These are phyloP conservation scores for Meriones psammophilus DNA, from an alignment of 2,797 vertebrate genomes.

Conservation along the genomic window DNA sequence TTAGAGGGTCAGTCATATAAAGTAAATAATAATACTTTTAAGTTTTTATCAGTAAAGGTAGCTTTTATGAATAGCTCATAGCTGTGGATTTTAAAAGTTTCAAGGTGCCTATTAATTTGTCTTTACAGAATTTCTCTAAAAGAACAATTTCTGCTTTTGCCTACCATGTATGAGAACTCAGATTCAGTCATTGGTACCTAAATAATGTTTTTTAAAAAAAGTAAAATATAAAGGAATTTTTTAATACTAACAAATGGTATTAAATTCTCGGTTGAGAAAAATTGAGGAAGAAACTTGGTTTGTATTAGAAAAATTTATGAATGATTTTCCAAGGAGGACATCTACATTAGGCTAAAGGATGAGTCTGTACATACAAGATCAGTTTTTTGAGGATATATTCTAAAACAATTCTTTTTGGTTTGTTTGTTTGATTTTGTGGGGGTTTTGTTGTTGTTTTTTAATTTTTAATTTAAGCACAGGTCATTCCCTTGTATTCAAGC, in stretches of 20 bases:
- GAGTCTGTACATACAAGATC: background rate
- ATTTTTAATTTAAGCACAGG: too few relatives aligned
- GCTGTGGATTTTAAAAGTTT: conserved; percentile 43
- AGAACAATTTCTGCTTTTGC: background rate
- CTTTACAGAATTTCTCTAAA: conserved; percentile 18
- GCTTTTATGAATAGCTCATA: conserved; percentile 56
- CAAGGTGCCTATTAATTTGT: conserved; percentile 13
- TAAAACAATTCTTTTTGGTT: background rate
- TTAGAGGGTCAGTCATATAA: conserved; percentile 69
- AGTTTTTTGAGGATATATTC: background rate
- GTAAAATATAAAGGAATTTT: background rate
- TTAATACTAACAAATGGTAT: background rate
- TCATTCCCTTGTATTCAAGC: too few relatives aligned
- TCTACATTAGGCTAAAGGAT: background rate
- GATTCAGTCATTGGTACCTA: background rate
- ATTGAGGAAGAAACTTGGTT: background rate
- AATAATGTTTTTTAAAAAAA: background rate
- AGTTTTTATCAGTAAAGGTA: conserved; percentile 42
- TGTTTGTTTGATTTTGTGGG: too few relatives aligned
- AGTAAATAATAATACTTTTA: conserved; percentile 76
- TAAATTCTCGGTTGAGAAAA: background rate
- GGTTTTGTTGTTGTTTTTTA: too few relatives aligned
- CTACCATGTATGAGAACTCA: background rate
- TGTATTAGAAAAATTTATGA: background rate
- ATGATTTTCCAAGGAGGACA: background rate